Base-by-base conservation (phyloP, 2,113 vertebrate genomes). In the Poeciliopsis prolifica region DNA sequence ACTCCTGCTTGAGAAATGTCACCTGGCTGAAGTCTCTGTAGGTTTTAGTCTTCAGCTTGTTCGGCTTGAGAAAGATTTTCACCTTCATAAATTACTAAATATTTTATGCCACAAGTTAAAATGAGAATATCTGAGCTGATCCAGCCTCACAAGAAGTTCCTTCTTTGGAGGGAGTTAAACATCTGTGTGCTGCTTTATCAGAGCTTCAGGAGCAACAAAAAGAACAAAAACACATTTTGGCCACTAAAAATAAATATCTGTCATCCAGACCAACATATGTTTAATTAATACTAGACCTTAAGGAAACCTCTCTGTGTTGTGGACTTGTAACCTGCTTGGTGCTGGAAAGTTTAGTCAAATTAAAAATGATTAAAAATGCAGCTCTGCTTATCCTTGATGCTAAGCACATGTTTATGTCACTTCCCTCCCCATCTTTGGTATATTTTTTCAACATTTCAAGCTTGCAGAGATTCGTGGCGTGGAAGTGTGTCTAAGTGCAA, bases 121-220 rank as follows among this genome's bases (percentile, higher is more conserved):
- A 15, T 42, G 40, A 42, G 40, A 42, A 42, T 12, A 42, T 14
- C 13, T 42, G 13, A 42, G 13, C 40, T 42, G 40, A 14, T 42
- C 40, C 40, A 14, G 40, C 12, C 40, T 42, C 40, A 14, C 40
- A 19, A 19, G 29, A 29, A 29, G 29, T 29, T 29, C 29, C 29
- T 29, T 3, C 65, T 76, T 80, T 48, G 15, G 58, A 35, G 58
- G 63, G 35, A 66, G 71, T 61, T 66, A 29, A 30, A 74, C 64
- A 83, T 51, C 68, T 74, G 62, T 75, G 42, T 58, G 51, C 26
- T 26, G 77, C 44, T 65, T 58, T 68, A 75, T 80, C 73, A 68
- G 35, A 37, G 74, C 33, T 82, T 28, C n/a, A n/a, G 37, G 37
- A 81, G 28, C 4, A 30, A 78, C 67, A 71, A 28, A 44, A 71